Conservation (phyloP, 23 tunicate genomes). For the Styela clava region DNA sequence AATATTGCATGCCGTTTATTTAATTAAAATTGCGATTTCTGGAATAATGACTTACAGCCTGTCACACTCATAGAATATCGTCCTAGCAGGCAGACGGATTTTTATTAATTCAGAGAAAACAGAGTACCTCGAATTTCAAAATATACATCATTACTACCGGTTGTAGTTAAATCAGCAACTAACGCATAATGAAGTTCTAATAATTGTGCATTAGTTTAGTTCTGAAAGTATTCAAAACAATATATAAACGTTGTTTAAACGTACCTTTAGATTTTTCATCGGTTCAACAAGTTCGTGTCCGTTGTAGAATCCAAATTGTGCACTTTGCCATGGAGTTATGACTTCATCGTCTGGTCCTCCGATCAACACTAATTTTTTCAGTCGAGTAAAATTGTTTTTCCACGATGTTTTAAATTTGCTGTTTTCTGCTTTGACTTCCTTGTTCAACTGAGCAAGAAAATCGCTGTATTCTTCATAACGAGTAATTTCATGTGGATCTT, state of each 20-base stretch:
- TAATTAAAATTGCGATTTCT: too few species aligned
- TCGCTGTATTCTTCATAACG: slow-evolving; percentile 49
- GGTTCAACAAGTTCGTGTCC: slow-evolving; percentile 37
- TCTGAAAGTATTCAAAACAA: too few species aligned
- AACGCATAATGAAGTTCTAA: too few species aligned
- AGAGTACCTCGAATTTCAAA: too few species aligned
- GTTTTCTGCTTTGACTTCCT: slow-evolving; percentile 36
- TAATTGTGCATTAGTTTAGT: too few species aligned
- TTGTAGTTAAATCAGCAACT: too few species aligned
- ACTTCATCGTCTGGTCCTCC: slow-evolving; percentile 99
- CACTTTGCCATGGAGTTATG: slow-evolving; percentile 92
- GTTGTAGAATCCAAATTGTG: slow-evolving; percentile 64
- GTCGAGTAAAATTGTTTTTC: slow-evolving; percentile 54
- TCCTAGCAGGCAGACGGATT: too few species aligned
- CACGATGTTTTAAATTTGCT: slow-evolving; percentile 26
- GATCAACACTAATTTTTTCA: slow-evolving; percentile 61
- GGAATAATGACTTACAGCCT: too few species aligned
- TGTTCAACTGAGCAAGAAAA: slow-evolving; percentile 74
- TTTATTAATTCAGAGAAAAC: too few species aligned
- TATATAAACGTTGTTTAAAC: too few species aligned
- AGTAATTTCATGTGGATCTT: slow-evolving; percentile 73
- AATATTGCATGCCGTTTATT: background rate
- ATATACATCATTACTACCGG: too few species aligned
- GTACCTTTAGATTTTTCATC: slow-evolving; percentile 58
- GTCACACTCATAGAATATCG: too few species aligned